phyloP scores from a whole-genome alignment of 1,140 invertebrate genomes.

The Drosophila leontia region DNA sequence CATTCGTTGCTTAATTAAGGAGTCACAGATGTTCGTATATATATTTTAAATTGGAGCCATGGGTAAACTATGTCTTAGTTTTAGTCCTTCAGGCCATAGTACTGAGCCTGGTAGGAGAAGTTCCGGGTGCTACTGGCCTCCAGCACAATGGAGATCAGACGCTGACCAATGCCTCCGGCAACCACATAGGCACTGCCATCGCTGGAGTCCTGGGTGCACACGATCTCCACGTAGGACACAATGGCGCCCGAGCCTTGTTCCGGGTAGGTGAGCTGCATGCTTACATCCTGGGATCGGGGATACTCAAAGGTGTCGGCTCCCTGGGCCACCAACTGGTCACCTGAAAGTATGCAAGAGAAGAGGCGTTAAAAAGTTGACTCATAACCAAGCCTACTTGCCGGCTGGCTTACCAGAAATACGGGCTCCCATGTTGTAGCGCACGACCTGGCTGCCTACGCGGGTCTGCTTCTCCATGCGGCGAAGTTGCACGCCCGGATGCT shows the following conservation, averaged over 20 bases:
- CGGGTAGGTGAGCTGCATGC: slow-evolving; percentile 74
- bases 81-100: slow-evolving; percentile 55
- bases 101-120: slow-evolving; percentile 72
- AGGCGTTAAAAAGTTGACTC: background rate
- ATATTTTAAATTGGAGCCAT: slow-evolving; percentile 5
- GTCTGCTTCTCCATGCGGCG: slow-evolving; percentile 44
- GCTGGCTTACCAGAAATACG: slow-evolving; percentile 63
- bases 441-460: slow-evolving; percentile 17
- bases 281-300: slow-evolving; percentile 60
- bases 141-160: slow-evolving; percentile 73
- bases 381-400: background rate
- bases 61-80: background rate
- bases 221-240: slow-evolving; percentile 72
- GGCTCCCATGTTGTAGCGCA: slow-evolving; percentile 68
- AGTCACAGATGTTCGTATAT: slow-evolving; percentile 12
- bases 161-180: slow-evolving; percentile 77
- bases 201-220: slow-evolving; percentile 67
- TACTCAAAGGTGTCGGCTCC: slow-evolving; percentile 64
- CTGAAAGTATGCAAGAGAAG: slow-evolving; percentile 57
- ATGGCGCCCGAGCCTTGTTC: slow-evolving; percentile 57
- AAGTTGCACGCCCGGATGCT: slow-evolving; percentile 64
- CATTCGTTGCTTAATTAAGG: background rate
- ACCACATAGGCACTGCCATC: slow-evolving; percentile 77
- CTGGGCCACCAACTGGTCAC: slow-evolving; percentile 71
- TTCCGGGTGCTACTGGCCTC: slow-evolving; percentile 67